Evolutionary conservation across 2,113 vertebrate species (phyloP), one percentile per base, ranked within the genome.

Genomic region (Rhea americana): DNA sequence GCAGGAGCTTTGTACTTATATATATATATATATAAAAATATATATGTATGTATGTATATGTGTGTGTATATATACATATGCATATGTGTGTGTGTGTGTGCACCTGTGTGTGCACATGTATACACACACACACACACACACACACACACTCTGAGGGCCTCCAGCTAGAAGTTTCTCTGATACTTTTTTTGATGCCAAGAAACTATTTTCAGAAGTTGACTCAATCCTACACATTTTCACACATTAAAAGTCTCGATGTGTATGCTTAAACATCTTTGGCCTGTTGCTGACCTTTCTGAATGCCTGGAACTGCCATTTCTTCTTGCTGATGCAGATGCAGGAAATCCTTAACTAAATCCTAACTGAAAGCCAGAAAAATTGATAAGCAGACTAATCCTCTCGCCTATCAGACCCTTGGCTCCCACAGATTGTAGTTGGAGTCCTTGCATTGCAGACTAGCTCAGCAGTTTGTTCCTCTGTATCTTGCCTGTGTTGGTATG

Each of bases 381-480:
- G 96, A 96, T 96, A 96, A 97, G 92, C 89, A 94, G 90, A 81
- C 58, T 95, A 96, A 96, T 94, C 95, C 93, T 84, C 68, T 71
- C 75, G 85, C 78, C 75, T 50, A 37, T 56, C 81, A 96, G 89
- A 75, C 75, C 76, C 85, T 18, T 32, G 82, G 32, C 95, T 94
- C 87, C 81, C 45, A 13, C 16, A 4, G 87, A 32, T 89, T 74
- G 37, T 90, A 94, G 96, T 96, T 53, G 24, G 7, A 94, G 51
- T 39, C 74, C 77, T 86, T 66, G 32, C 62, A 47, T 80, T 6
- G 51, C 90, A 89, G 91, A 86, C 77, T 93, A 94, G 95, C 96
- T 97, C 97, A 97, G 97, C 96, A 95, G 35, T 93, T 97, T 78
- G 39, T 17, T 65, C 8, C 0, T 50, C 74, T 72, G 68, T 76